Evolutionary conservation across 2,888 invertebrate genomes (phyloP), one percentile per base, ranked within the genome.

Genomic region (Eurois occulta): DNA sequence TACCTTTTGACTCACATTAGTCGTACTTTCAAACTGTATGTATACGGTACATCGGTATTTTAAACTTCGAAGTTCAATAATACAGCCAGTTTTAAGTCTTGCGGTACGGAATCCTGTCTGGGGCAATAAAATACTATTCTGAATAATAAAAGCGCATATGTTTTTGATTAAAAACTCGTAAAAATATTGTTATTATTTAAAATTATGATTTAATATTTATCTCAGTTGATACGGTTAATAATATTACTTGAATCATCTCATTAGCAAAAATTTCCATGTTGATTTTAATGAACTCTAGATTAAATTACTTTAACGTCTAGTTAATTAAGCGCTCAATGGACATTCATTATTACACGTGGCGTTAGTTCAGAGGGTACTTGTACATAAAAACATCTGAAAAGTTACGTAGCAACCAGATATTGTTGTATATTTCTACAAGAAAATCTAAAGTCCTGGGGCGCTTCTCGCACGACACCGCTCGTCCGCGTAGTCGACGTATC

Each of bases 211-310:
- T 64, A 62, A 69, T 38, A 52, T 69, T 52, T 66, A 66, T 84
- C 66, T 79, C 18, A 18, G 11, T 52, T 32, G 32, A 70, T 55
- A 67, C 1, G 10, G 52, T 46, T 72, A 52, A 8, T 74, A 64
- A 43, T 24, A 18, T 32, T 21, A 32, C 13, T 7, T 2, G 32
- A 46, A 58, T 67, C 48, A 67, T 70, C 62, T 38, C 21, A 1
- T 38, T 64, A n/a, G 38, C 43, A 38, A 80, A 82, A 84, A 52
- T 71, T 84, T 84, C 80, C 85, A 84, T n/a, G 18, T 65, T 43
- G 2, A 38, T 83, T 83, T 46, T 24, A 78, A 52, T 83, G 65
- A 78, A 69, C 48, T 84, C 28, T 7, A 41, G 55, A 65, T 55
- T 16, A 64, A 24, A 48, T 46, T 32, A 55, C 38, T 58, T 68